Evolutionary conservation across 2,888 invertebrate species (phyloP), one percentile per base, ranked within the genome.

Genomic region (Diplolepis rosae): DNA sequence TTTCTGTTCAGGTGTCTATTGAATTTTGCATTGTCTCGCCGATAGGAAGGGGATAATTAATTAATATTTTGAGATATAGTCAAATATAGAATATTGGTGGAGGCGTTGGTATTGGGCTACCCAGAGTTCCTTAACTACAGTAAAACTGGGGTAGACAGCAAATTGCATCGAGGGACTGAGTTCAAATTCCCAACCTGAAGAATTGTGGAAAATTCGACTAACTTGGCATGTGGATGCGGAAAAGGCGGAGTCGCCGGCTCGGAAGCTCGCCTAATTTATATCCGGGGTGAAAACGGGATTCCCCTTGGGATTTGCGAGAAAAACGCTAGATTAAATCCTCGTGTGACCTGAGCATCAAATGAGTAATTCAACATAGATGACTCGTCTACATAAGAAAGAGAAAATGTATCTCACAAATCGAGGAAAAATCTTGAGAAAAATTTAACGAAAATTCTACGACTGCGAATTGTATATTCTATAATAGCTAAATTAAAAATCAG

Each of bases 71-170:
- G 39, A 6, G 61, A 61, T 61, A 61, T 39, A 24, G 39, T 35
- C 39, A 22, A 35, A 56, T 35, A 78, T 74, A 77, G 77, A 79
- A 79, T 80, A 82, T 84, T 83, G 82, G 80, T 82, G 79, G 83
- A 79, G 77, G 81, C 77, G 81, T 84, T 84, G 84, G 83, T 9
- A 18, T 45, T 45, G 45, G 18, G 45, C 45, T 15, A 45, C 45
- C 45, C 18, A 45, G 18, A 45, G 45, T 15, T 45, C 45, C 45
- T 45, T 18, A 45, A 18, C 18, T 45, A 45, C 18, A 45, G 45
- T 45, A 45, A 45, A 45, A 18, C 45, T 45, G 80, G 68, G 69
- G 67, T 71, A 68, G 82, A 82, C 84, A 84, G 76, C 68, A 67
- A 67, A 42, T 67, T 66, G 51, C 66, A 32, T 50, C 54, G 35